These are phyloP conservation scores for Aphaenogaster floridana DNA, from an alignment of 1,140 invertebrate genomes.

Conservation along the genomic window DNA sequence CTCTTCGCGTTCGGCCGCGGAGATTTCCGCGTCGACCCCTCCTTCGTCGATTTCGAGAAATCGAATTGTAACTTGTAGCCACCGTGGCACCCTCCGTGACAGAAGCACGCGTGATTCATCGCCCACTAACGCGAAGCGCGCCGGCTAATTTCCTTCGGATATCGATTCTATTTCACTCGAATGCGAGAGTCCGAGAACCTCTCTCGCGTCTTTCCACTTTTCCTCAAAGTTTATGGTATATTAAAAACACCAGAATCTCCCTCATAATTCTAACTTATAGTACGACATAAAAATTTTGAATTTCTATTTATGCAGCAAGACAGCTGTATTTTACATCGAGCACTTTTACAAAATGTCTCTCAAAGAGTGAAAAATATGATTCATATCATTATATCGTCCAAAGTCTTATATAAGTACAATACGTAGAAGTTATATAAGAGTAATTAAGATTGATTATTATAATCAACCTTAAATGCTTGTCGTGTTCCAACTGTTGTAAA, in stretches of 20 bases:
- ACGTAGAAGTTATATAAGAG: conserved; percentile 15
- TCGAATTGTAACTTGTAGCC: conserved; percentile 85
- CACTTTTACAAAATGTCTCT: not conserved
- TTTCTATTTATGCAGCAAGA: not conserved
- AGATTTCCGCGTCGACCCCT: conserved; percentile 54
- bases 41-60: conserved; percentile 76
- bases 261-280: not conserved
- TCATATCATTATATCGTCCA: not conserved
- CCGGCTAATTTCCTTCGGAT: conserved; percentile 77
- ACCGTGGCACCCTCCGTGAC: conserved; percentile 47
- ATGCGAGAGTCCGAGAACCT: conserved; percentile 55
- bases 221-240: not conserved
- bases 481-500: conserved; percentile 37
- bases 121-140: conserved; percentile 76
- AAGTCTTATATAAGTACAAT: not conserved
- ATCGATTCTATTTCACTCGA: conserved; percentile 71
- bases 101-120: conserved; percentile 79
- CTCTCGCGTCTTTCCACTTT: not conserved
- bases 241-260: not conserved
- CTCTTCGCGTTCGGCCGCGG: conserved; percentile 11
- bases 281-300: not conserved
- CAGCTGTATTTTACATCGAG: not conserved
- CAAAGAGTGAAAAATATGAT: not conserved
- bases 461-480: conserved; percentile 51
- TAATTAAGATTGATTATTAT: conserved; percentile 59